A percentile compares a stretch with the other conserved stretches of the same genome.
Conservation (phyloP, 2,888 invertebrate genomes). For the Argyresthia albistria region DNA sequence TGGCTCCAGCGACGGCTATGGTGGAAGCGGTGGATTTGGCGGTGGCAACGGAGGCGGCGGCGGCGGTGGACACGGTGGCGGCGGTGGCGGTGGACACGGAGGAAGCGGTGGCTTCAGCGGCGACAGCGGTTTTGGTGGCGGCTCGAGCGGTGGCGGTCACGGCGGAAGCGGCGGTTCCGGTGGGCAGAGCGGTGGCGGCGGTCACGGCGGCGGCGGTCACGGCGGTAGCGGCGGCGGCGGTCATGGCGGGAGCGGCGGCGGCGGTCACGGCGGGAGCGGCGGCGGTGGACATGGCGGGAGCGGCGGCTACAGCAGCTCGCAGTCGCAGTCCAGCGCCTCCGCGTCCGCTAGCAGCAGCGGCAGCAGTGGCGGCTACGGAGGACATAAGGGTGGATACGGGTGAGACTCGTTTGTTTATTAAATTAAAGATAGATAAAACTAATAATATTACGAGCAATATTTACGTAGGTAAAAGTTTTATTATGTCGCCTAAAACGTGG, state of each 20-base stretch:
- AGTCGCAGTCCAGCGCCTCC: conserved; percentile 12
- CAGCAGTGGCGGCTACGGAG: conserved; percentile 19
- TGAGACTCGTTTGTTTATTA: conserved; percentile 13
- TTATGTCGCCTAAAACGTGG: too few species aligned
- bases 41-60: conserved; percentile 1
- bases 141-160: conserved; percentile 19
- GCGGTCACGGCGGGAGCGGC: conserved; percentile 7
- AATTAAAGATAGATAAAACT: too few species aligned
- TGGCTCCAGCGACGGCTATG: conserved; percentile 1
- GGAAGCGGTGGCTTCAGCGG: conserved; percentile 16
- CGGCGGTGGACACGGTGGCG: conserved; percentile 7
- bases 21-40: conserved; percentile 12
- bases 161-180: conserved; percentile 12
- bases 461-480: too few species aligned
- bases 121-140: conserved; percentile 16
- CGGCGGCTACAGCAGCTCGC: conserved; percentile 12
- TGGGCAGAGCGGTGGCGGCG: conserved; percentile 9
- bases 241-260: too few species aligned
- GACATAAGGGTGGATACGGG: conserved; percentile 30
- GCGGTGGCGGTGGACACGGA: conserved; percentile 13
- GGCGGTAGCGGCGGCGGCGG: conserved; percentile 14
- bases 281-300: conserved; percentile 10
- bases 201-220: conserved; percentile 15
- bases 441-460: too few species aligned
- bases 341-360: conserved; percentile 16